Evolutionary conservation across 2,888 invertebrate genomes (phyloP), one percentile per base, ranked within the genome.

Genomic region (Drosophila neonasuta): DNA sequence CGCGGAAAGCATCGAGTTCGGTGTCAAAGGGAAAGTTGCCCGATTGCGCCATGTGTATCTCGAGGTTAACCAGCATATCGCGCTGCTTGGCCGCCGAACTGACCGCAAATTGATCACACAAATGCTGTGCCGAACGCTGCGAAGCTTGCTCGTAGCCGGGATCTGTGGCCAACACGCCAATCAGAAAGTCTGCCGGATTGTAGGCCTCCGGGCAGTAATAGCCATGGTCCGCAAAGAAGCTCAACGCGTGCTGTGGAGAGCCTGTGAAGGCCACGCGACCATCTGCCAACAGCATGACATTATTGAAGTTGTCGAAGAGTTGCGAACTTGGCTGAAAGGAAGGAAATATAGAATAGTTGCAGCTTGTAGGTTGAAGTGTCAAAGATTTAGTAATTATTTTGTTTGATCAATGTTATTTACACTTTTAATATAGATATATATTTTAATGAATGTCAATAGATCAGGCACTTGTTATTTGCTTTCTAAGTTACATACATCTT

Each of bases 121-220:
- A 92, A 84, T 93, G 93, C 86, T 94, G 94, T 17, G 95, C 93
- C 0, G 94, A 93, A 67, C 93, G 92, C 61, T 94, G 92, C 7
- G 95, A 95, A 0, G 94, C 94, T 10, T 93, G 92, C 88, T 97
- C 96, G 1, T 94, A 93, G 4, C 95, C 96, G 0, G 96, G 96
- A 20, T 95, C 94, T 1, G 95, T 92, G 0, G 97, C 97, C 72
- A 98, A 90, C 0, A 95, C 95, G 78, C 95, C 94, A 73, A 98
- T 96, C 86, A 96, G 94, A 91, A 95, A 97, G 89, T 98, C 98
- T 0, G 97, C 97, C 0, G 97, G 97, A 89, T 97, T 98, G 91
- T 95, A 97, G 54, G 95, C 95, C 36, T 93, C 91, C 0, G 97
- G 97, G 79, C 96, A 96, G 42, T 92, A 91, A 90, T 95, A 95